phyloP scores from a whole-genome alignment of 2,888 invertebrate genomes.

The Archips crataeganus region DNA sequence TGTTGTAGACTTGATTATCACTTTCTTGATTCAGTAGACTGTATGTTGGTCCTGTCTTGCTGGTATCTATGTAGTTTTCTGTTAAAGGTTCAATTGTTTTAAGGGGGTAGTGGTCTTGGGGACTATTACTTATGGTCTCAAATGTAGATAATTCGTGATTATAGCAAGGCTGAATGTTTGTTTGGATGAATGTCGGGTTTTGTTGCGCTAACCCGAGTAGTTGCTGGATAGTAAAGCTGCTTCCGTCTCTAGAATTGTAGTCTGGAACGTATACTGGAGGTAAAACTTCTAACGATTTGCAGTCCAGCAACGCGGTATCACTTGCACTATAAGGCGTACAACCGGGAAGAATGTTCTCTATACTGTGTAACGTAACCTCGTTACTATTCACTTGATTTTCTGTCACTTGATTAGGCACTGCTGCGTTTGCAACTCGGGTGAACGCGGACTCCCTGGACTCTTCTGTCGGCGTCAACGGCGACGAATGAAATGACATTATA shows the following conservation, averaged over 20 bases:
- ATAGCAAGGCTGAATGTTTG: slow-evolving; percentile 58
- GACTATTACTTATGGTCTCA: slow-evolving; percentile 74
- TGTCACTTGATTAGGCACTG: slow-evolving; percentile 48
- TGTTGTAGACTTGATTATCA: slow-evolving; percentile 65
- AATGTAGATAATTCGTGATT: slow-evolving; percentile 73
- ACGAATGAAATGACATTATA: slow-evolving; percentile 59
- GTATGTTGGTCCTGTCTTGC: slow-evolving; percentile 61
- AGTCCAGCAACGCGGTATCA: slow-evolving; percentile 65
- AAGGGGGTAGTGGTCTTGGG: slow-evolving; percentile 69
- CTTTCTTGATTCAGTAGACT: slow-evolving; percentile 54
- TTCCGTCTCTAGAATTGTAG: slow-evolving; percentile 81
- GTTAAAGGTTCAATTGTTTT: slow-evolving; percentile 65
- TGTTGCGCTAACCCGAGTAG: slow-evolving; percentile 78
- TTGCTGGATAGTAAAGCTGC: slow-evolving; percentile 81
- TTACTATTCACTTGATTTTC: slow-evolving; percentile 53
- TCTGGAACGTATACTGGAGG: slow-evolving; percentile 73
- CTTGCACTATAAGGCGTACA: slow-evolving; percentile 59
- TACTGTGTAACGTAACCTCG: slow-evolving; percentile 71
- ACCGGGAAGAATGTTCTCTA: slow-evolving; percentile 76
- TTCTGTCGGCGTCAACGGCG: slow-evolving; percentile 56
- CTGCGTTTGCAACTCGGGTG: slow-evolving; percentile 61
- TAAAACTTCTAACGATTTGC: slow-evolving; percentile 66
- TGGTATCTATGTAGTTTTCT: slow-evolving; percentile 52
- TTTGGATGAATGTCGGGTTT: slow-evolving; percentile 57
- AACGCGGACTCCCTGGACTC: slow-evolving; percentile 68